Evolutionary conservation across 2,113 vertebrate species (phyloP).

Genomic region (Caloenas nicobarica): DNA sequence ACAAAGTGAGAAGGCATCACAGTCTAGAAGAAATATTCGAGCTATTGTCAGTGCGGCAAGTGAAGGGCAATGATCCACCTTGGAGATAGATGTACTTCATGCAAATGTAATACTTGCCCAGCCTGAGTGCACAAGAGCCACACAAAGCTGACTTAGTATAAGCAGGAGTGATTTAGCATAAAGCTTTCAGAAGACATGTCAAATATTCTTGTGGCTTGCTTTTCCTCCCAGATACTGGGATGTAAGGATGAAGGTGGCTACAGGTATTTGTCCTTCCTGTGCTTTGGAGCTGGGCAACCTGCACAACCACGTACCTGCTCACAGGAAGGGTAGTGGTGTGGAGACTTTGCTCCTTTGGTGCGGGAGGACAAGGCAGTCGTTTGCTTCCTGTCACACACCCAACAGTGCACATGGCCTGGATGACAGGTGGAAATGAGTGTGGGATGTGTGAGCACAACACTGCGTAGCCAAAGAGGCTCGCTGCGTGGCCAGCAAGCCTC

Average conservation of each 20-base stretch:
- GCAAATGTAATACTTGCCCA: not conserved
- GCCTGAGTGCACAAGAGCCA: not conserved
- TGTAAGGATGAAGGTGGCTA: not conserved
- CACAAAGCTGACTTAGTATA: not conserved
- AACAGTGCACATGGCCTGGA: not conserved
- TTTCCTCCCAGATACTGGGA: not conserved
- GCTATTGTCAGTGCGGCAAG: not conserved
- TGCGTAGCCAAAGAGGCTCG: not conserved
- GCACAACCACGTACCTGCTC: not conserved
- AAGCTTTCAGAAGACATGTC: not conserved
- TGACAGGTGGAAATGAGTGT: not conserved
- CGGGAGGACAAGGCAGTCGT: not conserved
- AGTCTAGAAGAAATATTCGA: not conserved
- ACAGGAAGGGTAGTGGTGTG: no score
- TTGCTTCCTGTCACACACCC: not conserved
- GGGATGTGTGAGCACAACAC: not conserved
- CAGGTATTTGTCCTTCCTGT: not conserved
- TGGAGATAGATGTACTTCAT: not conserved
- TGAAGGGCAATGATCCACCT: not conserved
- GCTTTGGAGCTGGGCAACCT: not conserved
- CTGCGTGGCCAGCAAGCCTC: not conserved
- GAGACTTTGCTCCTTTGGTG: not conserved
- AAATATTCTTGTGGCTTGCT: not conserved
- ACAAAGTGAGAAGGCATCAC: not conserved
- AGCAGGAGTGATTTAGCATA: not conserved